A percentile compares a stretch with the other conserved stretches of the same genome.
Conservation (phyloP, 2,113 vertebrate genomes). For the Peucedramus taeniatus region DNA sequence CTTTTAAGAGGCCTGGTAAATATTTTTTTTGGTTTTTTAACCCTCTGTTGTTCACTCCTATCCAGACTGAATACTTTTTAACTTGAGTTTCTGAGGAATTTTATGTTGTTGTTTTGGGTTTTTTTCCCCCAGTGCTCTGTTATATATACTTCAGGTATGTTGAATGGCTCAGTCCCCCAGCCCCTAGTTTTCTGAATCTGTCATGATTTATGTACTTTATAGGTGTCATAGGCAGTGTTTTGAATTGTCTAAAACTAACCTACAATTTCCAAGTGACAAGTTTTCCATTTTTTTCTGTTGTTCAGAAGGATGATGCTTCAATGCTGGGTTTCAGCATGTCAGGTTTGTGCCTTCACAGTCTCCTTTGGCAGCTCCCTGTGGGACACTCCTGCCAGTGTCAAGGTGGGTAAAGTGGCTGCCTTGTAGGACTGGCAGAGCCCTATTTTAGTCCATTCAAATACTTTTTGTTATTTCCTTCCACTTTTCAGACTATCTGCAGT, state of each 20-base stretch:
- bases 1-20: background rate
- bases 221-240: background rate
- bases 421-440: background rate
- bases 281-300: background rate
- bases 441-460: background rate
- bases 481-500: background rate
- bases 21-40: background rate
- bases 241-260: background rate
- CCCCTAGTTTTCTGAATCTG: background rate
- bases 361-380: background rate
- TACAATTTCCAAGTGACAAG: background rate
- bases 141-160: background rate
- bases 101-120: background rate
- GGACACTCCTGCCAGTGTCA: background rate
- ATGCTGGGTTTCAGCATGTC: background rate
- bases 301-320: background rate
- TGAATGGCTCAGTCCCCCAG: background rate
- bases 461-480: background rate
- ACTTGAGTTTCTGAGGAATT: background rate
- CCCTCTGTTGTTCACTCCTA: background rate
- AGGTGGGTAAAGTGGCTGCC: background rate
- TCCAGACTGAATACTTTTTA: background rate
- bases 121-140: background rate
- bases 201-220: background rate
- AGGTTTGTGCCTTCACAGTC: background rate